phyloP scores from a whole-genome alignment of 2,888 invertebrate genomes.

The Cynaeus angustus region DNA sequence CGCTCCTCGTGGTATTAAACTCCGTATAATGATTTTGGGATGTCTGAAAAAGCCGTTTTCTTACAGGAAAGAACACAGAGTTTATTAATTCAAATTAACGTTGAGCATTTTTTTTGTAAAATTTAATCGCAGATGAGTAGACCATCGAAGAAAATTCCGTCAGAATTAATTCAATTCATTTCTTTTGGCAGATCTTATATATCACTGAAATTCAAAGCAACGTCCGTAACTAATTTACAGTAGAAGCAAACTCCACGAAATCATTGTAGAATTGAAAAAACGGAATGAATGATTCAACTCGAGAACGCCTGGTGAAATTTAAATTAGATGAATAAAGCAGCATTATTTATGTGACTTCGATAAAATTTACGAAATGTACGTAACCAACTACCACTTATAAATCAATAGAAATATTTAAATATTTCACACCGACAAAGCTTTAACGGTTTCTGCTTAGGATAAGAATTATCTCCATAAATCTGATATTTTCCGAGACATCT shows the following conservation, averaged over 20 bases:
- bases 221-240: conserved; percentile 5
- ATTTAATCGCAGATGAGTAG: not conserved
- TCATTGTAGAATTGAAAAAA: conserved; percentile 13
- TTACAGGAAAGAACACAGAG: not conserved
- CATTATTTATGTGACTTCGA: conserved; percentile 25
- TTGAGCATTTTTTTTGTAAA: not conserved
- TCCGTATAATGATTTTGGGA: not conserved
- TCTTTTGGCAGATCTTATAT: not conserved
- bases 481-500: conserved; percentile 6
- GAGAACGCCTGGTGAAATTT: conserved; percentile 24
- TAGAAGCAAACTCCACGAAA: conserved; percentile 8
- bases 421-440: not conserved
- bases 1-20: not conserved
- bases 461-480: conserved; percentile 7
- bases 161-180: not conserved
- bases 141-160: not conserved
- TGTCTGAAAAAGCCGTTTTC: not conserved
- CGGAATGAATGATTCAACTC: conserved; percentile 14
- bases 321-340: conserved; percentile 13
- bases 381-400: conserved; percentile 16
- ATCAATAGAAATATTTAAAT: conserved; percentile 18
- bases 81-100: not conserved
- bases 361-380: conserved; percentile 19
- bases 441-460: not conserved
- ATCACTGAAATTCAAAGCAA: not conserved